Percentiles rank a stretch among this genome's conserved stretches.
phyloP scores from a whole-genome alignment of 2,113 vertebrate species.

The Saccopteryx leptura region DNA sequence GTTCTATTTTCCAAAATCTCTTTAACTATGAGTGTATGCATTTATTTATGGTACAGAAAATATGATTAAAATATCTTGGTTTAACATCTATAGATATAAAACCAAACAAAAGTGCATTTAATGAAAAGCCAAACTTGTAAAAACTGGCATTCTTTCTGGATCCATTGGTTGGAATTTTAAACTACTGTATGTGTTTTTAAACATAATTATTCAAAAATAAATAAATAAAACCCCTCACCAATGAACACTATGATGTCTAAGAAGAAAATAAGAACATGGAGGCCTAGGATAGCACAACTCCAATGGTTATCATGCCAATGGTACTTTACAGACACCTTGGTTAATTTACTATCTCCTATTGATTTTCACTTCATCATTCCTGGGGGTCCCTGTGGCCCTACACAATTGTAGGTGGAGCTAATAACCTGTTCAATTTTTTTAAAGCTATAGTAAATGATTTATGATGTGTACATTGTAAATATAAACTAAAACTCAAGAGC shows the following conservation, averaged over 20 bases:
- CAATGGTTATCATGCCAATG: background rate
- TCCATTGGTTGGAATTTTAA: conserved; percentile 61
- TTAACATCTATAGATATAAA: background rate
- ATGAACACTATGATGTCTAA: conserved; percentile 21
- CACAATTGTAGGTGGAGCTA: background rate
- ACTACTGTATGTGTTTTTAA: conserved; percentile 34
- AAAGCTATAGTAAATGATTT: conserved; percentile 64
- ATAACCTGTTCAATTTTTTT: conserved; percentile 51
- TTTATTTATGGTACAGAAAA: conserved; percentile 60
- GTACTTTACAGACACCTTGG: background rate
- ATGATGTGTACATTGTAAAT: conserved; percentile 77
- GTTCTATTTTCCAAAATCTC: conserved; percentile 64
- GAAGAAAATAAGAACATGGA: background rate
- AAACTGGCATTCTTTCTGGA: conserved; percentile 59
- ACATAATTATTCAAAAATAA: conserved; percentile 36
- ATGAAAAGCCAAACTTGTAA: conserved; percentile 11
- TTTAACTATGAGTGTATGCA: conserved; percentile 57
- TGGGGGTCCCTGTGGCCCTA: background rate
- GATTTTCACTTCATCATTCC: conserved; percentile 53
- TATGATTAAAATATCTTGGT: background rate
- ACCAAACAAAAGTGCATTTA: conserved; percentile 48
- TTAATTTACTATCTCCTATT: background rate
- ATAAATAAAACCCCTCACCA: background rate
- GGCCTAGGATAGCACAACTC: background rate
- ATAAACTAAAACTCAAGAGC: conserved; percentile 53